Evolutionary conservation across 1,140 invertebrate genomes (phyloP).

Genomic region (Xylocopa sonorina): DNA sequence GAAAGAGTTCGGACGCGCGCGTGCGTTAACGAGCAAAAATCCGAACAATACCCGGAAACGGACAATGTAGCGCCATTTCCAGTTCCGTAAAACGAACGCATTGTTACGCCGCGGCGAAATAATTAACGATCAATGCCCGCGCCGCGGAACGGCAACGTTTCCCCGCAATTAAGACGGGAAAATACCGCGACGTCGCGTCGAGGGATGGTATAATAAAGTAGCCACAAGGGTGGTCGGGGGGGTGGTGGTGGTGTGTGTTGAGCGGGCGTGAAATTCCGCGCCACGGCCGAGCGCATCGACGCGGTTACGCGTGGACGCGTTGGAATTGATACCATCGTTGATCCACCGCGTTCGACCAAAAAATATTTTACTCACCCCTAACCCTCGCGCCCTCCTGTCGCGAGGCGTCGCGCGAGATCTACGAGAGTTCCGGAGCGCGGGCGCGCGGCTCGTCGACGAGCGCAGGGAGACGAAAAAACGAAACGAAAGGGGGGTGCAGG

Average conservation of each 20-base stretch:
- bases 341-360: background rate
- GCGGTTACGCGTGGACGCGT: constrained; percentile 22
- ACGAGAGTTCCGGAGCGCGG: background rate
- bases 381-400: too few species aligned
- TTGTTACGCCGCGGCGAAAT: constrained; percentile 8
- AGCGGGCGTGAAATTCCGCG: constrained; percentile 6
- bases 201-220: constrained; percentile 8
- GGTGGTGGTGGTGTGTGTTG: too few species aligned
- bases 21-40: constrained; percentile 36
- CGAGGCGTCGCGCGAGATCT: background rate
- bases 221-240: background rate
- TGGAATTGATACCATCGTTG: too few species aligned
- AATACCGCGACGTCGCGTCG: background rate
- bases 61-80: constrained; percentile 13
- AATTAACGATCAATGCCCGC: constrained; percentile 53
- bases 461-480: too few species aligned
- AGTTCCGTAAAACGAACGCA: background rate
- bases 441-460: background rate
- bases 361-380: constrained; percentile 30
- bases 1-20: background rate
- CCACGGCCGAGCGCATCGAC: constrained; percentile 18
- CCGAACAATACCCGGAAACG: constrained; percentile 22
- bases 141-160: constrained; percentile 37
- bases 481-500: too few species aligned
- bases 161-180: constrained; percentile 41